Base-by-base conservation (phyloP, 2,888 invertebrate genomes). In the Drosophila macrospina region DNA sequence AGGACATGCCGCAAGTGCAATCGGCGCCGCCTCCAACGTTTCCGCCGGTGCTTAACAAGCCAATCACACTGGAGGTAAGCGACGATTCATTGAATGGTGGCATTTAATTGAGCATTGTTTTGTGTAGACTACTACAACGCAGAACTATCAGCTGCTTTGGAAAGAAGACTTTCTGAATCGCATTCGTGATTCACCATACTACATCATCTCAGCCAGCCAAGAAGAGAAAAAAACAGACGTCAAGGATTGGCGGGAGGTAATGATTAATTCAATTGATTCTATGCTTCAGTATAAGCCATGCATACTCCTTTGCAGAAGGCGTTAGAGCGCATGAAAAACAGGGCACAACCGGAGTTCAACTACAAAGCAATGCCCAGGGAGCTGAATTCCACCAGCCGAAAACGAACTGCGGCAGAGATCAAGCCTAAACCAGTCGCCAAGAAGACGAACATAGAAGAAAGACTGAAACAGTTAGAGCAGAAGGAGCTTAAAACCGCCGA, bases 161-260 rank as follows among this genome's bases (percentile, higher is more conserved):
- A 95, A 95, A 86, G 95, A 95, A 80, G 95, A 95, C 79, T 96
- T 95, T 79, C 93, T 95, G 8, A 96, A 95, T 74, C 94, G 93
- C 78, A 94, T 96, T 92, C 94, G 95, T 57, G 95, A 96, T 61
- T 96, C 96, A 0, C 94, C 94, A 0, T 92, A 92, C 42, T 92
- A 88, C 41, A 67, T 91, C 0, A 69, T 85, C 10, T 84, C 90
- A 13, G 73, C 72, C 45, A 65, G 44, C 30, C 80, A 56, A 74
- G 81, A 70, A 20, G 45, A 59, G 11, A 59, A 69, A 30, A 52
- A 59, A 34, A 20, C 68, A 44, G 68, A 73, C n/a, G 42, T 65
- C 11, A 81, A 67, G 6, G 78, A 84, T 15, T 86, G 86, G 79
- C 65, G 85, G 1, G 88, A 88, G 47, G 83, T 84, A 61, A 26